Conservation (phyloP, 2,888 invertebrate species). For the Lepidonotus clava region DNA sequence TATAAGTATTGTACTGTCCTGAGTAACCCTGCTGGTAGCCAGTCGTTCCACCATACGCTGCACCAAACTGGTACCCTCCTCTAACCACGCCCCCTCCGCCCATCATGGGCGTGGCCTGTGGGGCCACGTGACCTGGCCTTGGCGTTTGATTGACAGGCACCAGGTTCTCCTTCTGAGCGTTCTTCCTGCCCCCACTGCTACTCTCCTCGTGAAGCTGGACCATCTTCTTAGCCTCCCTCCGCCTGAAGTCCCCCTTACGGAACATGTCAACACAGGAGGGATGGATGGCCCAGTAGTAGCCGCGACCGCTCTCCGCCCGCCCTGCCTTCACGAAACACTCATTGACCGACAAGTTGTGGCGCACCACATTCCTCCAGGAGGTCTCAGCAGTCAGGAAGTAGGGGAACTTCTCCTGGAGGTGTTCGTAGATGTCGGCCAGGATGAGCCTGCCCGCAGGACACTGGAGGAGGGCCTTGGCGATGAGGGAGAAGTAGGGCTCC, state of each 20-base stretch:
- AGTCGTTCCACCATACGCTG: no score
- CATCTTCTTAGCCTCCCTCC: slow-evolving; percentile 16
- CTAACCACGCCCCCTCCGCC: no score
- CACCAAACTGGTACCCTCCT: no score
- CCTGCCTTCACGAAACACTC: slow-evolving; percentile 53
- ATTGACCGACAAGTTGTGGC: slow-evolving; percentile 53
- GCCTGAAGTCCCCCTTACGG: slow-evolving; percentile 28
- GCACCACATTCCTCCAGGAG: slow-evolving; percentile 45
- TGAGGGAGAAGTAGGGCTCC: slow-evolving; percentile 49
- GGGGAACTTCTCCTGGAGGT: slow-evolving; percentile 7
- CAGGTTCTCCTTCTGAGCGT: background rate
- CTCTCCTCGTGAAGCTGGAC: background rate
- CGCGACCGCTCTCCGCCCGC: slow-evolving; percentile 27
- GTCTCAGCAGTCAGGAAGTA: slow-evolving; percentile 40
- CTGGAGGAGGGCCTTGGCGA: slow-evolving; percentile 26
- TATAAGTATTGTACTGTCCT: no score
- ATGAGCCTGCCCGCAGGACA: background rate
- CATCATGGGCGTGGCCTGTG: no score
- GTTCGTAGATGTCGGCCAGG: slow-evolving; percentile 46
- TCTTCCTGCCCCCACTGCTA: background rate
- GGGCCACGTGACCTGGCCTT: no score
- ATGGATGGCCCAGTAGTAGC: slow-evolving; percentile 55
- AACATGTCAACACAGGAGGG: slow-evolving; percentile 27
- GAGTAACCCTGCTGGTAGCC: no score
- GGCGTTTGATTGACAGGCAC: slow-evolving; percentile 29